Evolutionary conservation across 2,888 invertebrate species (phyloP).

Genomic region (Parnassius glacialis): DNA sequence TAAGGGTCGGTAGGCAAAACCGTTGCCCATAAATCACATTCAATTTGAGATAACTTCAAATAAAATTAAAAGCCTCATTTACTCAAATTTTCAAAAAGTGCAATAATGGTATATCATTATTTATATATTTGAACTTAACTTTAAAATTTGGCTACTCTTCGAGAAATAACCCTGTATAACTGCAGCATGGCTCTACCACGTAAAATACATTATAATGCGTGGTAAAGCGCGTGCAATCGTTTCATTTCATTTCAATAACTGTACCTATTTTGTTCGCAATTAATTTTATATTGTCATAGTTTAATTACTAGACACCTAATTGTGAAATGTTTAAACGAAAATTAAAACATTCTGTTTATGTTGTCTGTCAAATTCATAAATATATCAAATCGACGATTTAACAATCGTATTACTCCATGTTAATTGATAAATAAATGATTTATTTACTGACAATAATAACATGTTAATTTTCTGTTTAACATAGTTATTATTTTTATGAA

Average conservation of each 20-base stretch:
- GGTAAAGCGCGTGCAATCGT: background rate
- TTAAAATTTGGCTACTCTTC: too few relatives aligned
- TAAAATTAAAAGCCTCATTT: too few relatives aligned
- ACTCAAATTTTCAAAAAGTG: too few relatives aligned
- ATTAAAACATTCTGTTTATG: slow-evolving; percentile 5
- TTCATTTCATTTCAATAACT: background rate
- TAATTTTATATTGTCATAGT: slow-evolving; percentile 7
- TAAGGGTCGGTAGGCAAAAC: too few relatives aligned
- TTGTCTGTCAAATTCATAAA: slow-evolving; percentile 3
- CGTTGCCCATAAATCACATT: too few relatives aligned
- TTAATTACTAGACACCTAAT: slow-evolving; percentile 12
- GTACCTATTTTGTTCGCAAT: slow-evolving; percentile 2
- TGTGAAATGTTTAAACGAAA: slow-evolving; percentile 8
- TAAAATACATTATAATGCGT: too few relatives aligned
- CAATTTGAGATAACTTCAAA: too few relatives aligned
- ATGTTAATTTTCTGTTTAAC: background rate
- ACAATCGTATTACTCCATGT: slow-evolving; percentile 9
- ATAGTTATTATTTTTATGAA: background rate
- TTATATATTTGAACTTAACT: too few relatives aligned
- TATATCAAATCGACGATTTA: slow-evolving; percentile 10
- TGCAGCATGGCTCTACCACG: too few relatives aligned
- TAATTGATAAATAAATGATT: slow-evolving; percentile 11
- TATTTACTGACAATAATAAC: slow-evolving; percentile 11
- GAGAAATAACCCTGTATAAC: too few relatives aligned
- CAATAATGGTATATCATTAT: too few relatives aligned